Evolutionary conservation across 2,113 vertebrate species (phyloP), one percentile per base, ranked within the genome.

Genomic region (Lethenteron camtschaticum): DNA sequence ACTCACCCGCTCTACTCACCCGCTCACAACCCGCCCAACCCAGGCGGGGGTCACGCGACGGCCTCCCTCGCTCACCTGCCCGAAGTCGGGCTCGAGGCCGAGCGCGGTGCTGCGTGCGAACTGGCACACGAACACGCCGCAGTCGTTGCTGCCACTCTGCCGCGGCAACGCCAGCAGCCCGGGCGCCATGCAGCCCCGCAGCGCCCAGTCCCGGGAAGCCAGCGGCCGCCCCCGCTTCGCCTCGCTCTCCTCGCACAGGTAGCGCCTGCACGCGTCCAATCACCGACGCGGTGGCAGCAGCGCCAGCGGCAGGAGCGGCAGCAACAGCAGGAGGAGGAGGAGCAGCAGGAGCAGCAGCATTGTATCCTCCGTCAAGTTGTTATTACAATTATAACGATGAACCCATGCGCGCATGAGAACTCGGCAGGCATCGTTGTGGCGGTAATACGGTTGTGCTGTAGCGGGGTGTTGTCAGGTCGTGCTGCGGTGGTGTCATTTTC

Each of bases 131-230:
- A 97, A 97, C 92, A 97, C 95, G 58, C 92, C 92, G 69, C 92
- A 97, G 80, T 96, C 92, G 10, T 90, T 96, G 71, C 90, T 89
- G 71, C 96, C 96, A 89, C 94, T 97, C 80, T 97, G 92, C 75
- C 95, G 92, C 0, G 92, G 92, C 77, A 96, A 94, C 76, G 96
- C 91, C 92, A 96, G 63, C 1, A 74, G 70, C 41, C 60, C 16
- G 69, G 9, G 3, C 74, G 73, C 72, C 12, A 24, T 11, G 56
- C 16, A 14, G 73, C 87, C 87, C 78, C 82, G 80, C 70, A 88
- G 75, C n/a, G 75, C 78, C 90, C 90, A 96, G 73, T 83, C 83
- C 57, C 82, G 86, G 56, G 83, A 78, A 72, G 87, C 84, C 59
- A 96, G 79, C 69, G 79, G 79, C 73, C 79, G 81, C 71, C 83